phyloP scores from a whole-genome alignment of 2,888 invertebrate genomes.

The Tipula unca region DNA sequence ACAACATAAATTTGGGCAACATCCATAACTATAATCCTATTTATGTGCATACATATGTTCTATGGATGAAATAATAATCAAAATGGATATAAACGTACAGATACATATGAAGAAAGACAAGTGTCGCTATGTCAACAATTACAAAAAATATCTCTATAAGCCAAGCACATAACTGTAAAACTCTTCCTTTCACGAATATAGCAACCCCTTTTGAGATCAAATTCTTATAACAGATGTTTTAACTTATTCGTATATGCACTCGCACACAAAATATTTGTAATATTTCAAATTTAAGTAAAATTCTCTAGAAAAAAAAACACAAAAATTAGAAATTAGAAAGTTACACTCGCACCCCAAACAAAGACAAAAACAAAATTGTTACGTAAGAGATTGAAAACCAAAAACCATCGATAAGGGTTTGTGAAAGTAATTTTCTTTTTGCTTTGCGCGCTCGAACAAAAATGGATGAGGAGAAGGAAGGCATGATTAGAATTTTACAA shows the following conservation, averaged over 20 bases:
- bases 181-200: not conserved
- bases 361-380: not conserved
- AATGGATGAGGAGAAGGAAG: not conserved
- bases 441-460: not conserved
- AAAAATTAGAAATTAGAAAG: not conserved
- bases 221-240: not conserved
- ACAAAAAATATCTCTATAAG: not conserved
- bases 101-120: not conserved
- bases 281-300: not conserved
- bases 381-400: not conserved
- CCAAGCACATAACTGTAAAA: not conserved
- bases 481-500: not conserved
- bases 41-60: no score
- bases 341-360: not conserved
- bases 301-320: not conserved
- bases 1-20: no score
- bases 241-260: not conserved
- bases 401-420: constrained; percentile 8
- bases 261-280: not conserved
- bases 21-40: no score
- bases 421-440: not conserved
- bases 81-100: no score
- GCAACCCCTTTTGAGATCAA: not conserved
- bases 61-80: not conserved
- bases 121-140: not conserved